Evolutionary conservation across 92 coral and sea anemone species (phyloP), one percentile per base, ranked within the genome.

Genomic region (Paramuricea clavata): DNA sequence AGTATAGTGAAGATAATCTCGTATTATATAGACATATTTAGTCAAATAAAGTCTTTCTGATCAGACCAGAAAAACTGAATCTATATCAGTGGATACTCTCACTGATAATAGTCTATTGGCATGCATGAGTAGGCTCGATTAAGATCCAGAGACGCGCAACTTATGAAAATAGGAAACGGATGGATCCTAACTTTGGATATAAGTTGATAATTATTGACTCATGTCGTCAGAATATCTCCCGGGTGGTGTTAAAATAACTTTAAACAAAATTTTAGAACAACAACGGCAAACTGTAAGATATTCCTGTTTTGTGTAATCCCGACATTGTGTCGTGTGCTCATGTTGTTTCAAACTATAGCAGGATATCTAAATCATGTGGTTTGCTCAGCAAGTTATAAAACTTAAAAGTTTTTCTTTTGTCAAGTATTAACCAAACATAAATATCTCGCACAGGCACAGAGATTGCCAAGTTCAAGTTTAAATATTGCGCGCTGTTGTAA

Each of bases 251-350:
- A 27, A 13, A 65, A 65, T 65, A 65, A 33, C 72, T 65, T 26
- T 33, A 26, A 65, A 28, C 39, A 65, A 65, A 27, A 65, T 19
- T 65, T 65, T 65, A 65, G 35, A 33, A 65, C 28, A 65, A 65
- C 72, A 65, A 65, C 41, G 72, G 39, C 72, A 65, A 65, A 65
- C 72, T 32, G 72, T 65, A 65, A 28, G 72, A 65, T 65, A n/a
- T 65, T 26, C 72, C 39, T 65, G 72, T 32, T 30, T 65, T 65
- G 34, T 3, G 10, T 65, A 31, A 33, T 31, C 6, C 72, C 72
- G 39, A 65, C 72, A 28, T 65, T 65, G 72, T 65, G 72, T 30
- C 72, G 72, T 65, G 72, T 65, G 72, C 39, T 65, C 41, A 11
- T 65, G 72, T 65, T 65, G 42, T 65, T 65, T 65, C 41, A 65